These are phyloP conservation scores for Drepanosiphum platanoidis DNA, from an alignment of 2,888 invertebrate species.

Conservation along the genomic window DNA sequence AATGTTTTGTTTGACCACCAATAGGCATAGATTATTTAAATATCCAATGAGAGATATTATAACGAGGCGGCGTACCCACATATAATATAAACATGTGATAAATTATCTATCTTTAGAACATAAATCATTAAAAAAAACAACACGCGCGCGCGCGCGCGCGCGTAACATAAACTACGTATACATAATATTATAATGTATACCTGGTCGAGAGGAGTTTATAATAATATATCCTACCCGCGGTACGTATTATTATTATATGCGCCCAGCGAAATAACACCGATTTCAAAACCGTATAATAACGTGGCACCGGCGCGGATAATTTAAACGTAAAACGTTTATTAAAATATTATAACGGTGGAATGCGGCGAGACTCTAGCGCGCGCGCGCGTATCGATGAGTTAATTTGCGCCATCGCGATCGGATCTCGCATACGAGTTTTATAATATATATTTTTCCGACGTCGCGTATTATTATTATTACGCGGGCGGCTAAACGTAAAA, in stretches of 20 bases:
- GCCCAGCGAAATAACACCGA: not conserved
- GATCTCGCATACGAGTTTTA: too few relatives aligned
- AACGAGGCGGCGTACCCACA: not conserved
- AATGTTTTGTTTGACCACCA: not conserved
- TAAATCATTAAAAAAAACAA: constrained; percentile 1
- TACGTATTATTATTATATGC: not conserved
- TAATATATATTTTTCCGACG: too few relatives aligned
- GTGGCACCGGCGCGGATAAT: not conserved
- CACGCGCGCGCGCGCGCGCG: not conserved
- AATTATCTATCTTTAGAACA: not conserved
- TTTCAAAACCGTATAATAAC: not conserved
- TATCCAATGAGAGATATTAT: constrained; percentile 8
- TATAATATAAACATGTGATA: constrained; percentile 3
- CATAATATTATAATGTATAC: too few relatives aligned
- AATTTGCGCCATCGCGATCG: not conserved
- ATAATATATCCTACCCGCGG: too few relatives aligned
- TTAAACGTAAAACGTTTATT: constrained; percentile 10
- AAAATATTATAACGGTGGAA: not conserved
- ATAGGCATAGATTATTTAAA: too few relatives aligned
- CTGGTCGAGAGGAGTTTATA: too few relatives aligned
- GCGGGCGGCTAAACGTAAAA: too few relatives aligned
- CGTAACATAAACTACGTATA: too few relatives aligned
- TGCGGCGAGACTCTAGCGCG: not conserved
- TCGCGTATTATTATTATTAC: too few relatives aligned
- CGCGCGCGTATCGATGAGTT: not conserved